Percentiles rank a stretch among this genome's conserved stretches.
phyloP scores from a whole-genome alignment of 2,888 invertebrate genomes.

The Trypoxylon attenuatum region DNA sequence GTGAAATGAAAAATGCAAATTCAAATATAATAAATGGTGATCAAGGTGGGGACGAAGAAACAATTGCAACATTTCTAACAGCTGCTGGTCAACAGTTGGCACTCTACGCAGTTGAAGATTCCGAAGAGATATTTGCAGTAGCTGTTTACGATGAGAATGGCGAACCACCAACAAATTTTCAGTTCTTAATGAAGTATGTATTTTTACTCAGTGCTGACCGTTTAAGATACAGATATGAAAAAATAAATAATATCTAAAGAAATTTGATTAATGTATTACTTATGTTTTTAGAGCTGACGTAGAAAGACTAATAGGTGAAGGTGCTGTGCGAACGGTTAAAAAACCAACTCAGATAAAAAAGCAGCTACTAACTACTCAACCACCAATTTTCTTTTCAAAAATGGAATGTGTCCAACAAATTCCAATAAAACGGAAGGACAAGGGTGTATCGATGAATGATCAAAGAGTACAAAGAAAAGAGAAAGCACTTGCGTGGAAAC shows the following conservation, averaged over 20 bases:
- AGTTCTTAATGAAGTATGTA: conserved; percentile 70
- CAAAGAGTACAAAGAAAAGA: conserved; percentile 11
- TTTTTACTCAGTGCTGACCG: no score
- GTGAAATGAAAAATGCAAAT: conserved; percentile 22
- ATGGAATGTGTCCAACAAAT: conserved; percentile 11
- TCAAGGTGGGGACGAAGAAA: conserved; percentile 67
- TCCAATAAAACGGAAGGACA: conserved; percentile 6
- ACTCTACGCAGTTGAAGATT: conserved; percentile 71
- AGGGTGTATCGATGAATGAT: background rate
- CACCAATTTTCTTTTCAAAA: conserved; percentile 45
- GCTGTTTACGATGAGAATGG: conserved; percentile 71
- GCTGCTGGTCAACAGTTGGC: conserved; percentile 70
- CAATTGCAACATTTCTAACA: conserved; percentile 72
- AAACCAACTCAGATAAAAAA: conserved; percentile 68
- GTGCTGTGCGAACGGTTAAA: conserved; percentile 71
- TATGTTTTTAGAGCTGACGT: conserved; percentile 65
- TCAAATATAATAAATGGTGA: conserved; percentile 34
- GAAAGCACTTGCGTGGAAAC: conserved; percentile 10
- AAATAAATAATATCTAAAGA: background rate
- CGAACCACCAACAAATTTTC: conserved; percentile 70
- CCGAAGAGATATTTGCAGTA: conserved; percentile 71
- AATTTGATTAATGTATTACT: conserved; percentile 3
- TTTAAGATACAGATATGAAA: background rate
- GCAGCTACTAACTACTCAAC: conserved; percentile 55
- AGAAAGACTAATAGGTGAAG: conserved; percentile 71